These are phyloP conservation scores for Girardinus metallicus DNA, from an alignment of 2,797 vertebrate genomes.

Conservation along the genomic window DNA sequence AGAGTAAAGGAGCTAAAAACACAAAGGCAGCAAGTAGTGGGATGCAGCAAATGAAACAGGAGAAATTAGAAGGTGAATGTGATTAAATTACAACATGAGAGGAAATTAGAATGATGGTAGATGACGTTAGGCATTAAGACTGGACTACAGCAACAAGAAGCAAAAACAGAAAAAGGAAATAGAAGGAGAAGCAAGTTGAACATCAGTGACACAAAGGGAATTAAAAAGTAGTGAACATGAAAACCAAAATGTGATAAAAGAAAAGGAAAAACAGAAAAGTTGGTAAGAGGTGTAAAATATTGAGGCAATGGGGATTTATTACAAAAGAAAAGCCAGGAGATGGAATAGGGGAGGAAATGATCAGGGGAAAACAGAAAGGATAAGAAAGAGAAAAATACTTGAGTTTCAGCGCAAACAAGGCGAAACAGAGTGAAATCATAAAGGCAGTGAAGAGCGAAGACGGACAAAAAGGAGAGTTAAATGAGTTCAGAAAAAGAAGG, in stretches of 20 bases:
- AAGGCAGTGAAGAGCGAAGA: constrained; percentile 38
- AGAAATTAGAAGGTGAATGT: constrained; percentile 16
- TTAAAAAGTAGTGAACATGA: constrained; percentile 10
- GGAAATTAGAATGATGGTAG: constrained; percentile 45
- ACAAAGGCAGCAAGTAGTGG: neutral
- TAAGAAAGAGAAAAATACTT: constrained; percentile 32
- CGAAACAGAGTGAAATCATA: constrained; percentile 41
- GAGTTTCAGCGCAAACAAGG: constrained; percentile 45
- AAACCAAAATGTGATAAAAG: constrained; percentile 22
- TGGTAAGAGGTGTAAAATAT: constrained; percentile 3
- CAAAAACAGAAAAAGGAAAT: neutral
- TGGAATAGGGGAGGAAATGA: constrained; percentile 16
- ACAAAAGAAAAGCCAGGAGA: constrained; percentile 17
- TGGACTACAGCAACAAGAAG: constrained; percentile 28
- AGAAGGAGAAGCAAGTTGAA: neutral
- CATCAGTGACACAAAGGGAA: constrained; percentile 11
- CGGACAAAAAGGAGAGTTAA: constrained; percentile 32
- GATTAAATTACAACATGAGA: constrained; percentile 44
- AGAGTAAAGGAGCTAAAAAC: constrained; percentile 17
- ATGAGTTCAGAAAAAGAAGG: constrained; percentile 32
- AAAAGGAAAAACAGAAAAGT: neutral
- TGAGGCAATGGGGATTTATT: constrained; percentile 36
- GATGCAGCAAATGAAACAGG: neutral
- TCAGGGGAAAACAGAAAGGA: constrained; percentile 25
- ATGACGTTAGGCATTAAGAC: constrained; percentile 54